Evolutionary conservation across 2,113 vertebrate species (phyloP), one percentile per base, ranked within the genome.

Genomic region (Lepidothrix coronata): DNA sequence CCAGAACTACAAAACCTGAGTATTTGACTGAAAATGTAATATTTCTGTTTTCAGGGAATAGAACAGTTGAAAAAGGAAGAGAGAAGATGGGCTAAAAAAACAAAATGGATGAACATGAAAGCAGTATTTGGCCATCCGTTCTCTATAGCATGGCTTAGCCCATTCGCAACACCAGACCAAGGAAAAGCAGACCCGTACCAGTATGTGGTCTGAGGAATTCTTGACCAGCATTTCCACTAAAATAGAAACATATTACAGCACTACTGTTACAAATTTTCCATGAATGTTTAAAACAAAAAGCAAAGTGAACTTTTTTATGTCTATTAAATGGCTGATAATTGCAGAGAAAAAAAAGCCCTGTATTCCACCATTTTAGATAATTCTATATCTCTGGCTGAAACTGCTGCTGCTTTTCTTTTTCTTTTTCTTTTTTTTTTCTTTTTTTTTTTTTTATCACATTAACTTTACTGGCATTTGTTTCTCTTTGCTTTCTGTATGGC

Each of bases 51-150:
- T 88, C 98, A 99, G 99, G 99, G 99, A 72, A 99, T 99, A 96
- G 99, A 99, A 96, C 99, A 99, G 97, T 98, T 99, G 96, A 99
- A 99, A 98, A 99, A 99, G 97, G 99, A 99, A 98, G 99, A 99
- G 98, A 98, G 98, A 97, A 98, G 98, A 98, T 99, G 99, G 99
- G 98, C 98, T 96, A 99, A 99, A 98, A 99, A 98, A 98, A 99
- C 99, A 91, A 99, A 98, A 96, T 99, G 99, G 99, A 99, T 99
- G 99, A 99, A 99, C 96, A 97, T 99, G 99, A 99, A 99, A 98
- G 98, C 99, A 95, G 99, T 99, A 95, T 99, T 99, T 68, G 99
- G 99, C 81, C 99, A 99, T 95, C 99, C 99, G 48, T 99, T 99
- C 98, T 99, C 99, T 93, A 95, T 99, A 94, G 97, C 98, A 96